Conservation (phyloP, 2,797 vertebrate species). For the Brachyrhaphis roseni region DNA sequence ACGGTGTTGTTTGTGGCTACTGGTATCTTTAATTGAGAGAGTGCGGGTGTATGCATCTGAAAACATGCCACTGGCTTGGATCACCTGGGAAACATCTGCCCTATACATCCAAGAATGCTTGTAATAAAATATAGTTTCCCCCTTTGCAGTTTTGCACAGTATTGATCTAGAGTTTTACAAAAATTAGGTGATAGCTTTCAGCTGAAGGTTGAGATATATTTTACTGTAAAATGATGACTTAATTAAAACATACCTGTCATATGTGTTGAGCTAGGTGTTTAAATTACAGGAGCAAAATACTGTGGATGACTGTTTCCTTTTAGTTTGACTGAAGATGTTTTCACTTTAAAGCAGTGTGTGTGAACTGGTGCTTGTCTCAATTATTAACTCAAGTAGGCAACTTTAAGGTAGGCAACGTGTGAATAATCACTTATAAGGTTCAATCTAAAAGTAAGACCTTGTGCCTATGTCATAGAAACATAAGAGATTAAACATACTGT, state of each 20-base stretch:
- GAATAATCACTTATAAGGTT: conserved; percentile 54
- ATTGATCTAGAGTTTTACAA: neutral
- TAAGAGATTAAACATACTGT: conserved; percentile 27
- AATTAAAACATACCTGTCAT: neutral
- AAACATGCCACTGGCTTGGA: neutral
- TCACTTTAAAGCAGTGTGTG: conserved; percentile 22
- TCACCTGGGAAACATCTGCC: neutral
- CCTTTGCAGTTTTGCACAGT: neutral
- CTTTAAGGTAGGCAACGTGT: conserved; percentile 17
- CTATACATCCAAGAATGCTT: neutral
- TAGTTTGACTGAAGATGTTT: conserved; percentile 4
- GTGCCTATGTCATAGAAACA: conserved; percentile 17
- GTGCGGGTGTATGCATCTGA: neutral
- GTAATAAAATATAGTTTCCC: neutral
- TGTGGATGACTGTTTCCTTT: conserved; percentile 8
- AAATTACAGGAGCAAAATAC: neutral
- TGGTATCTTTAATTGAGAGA: neutral
- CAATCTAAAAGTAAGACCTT: conserved; percentile 14
- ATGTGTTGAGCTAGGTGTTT: neutral
- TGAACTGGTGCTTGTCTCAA: conserved; percentile 11
- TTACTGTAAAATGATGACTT: neutral
- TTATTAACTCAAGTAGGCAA: conserved; percentile 33
- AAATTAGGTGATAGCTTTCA: neutral
- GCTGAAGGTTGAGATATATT: neutral
- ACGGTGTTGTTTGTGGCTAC: neutral